These are phyloP conservation scores for Numenius phaeopus DNA, from an alignment of 2,797 vertebrate species.

Conservation along the genomic window DNA sequence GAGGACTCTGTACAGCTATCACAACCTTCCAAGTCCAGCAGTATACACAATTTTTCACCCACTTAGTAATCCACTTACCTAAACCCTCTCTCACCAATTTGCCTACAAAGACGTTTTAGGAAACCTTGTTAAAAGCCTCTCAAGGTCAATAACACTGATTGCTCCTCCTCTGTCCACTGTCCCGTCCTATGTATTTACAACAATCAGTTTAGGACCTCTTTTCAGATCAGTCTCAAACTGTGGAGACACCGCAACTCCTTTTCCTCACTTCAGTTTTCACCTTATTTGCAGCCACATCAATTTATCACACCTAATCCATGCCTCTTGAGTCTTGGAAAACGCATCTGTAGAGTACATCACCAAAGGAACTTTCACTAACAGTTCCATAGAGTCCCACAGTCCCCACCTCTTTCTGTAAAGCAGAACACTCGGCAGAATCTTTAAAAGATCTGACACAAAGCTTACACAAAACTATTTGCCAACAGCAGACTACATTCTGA, in stretches of 20 bases:
- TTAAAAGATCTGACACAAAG: background rate
- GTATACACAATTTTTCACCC: background rate
- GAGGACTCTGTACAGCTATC: background rate
- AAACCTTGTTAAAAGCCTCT: background rate
- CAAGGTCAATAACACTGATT: background rate
- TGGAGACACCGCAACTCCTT: background rate
- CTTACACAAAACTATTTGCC: background rate
- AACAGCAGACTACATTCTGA: background rate
- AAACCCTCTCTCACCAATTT: background rate
- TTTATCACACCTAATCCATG: background rate
- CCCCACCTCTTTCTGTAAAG: background rate
- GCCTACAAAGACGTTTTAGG: background rate
- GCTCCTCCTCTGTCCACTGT: background rate
- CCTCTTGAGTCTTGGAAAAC: background rate
- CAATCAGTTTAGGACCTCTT: background rate
- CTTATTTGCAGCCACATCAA: background rate
- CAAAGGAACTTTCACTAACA: background rate
- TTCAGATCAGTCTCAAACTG: background rate
- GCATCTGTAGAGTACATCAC: background rate
- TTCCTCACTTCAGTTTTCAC: background rate
- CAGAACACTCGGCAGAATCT: background rate
- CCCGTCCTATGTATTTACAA: background rate
- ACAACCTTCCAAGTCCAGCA: background rate
- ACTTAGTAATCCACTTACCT: background rate
- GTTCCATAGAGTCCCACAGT: background rate